Evolutionary conservation across 2,797 vertebrate genomes (phyloP).

Genomic region (Streptopelia turtur): DNA sequence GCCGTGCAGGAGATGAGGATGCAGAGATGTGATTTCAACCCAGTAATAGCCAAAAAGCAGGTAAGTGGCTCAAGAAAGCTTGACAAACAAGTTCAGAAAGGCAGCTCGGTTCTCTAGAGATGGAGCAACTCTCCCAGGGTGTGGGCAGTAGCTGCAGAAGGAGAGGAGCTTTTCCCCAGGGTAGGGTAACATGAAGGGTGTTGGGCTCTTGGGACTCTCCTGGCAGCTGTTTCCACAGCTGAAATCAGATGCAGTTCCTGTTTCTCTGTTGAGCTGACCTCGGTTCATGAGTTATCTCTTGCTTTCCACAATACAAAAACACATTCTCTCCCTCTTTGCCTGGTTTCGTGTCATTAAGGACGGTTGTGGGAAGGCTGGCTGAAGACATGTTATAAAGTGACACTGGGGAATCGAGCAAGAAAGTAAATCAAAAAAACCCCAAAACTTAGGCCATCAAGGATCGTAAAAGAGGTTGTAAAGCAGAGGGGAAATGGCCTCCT

Average conservation of each 20-base stretch:
- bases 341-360: conserved; percentile 24
- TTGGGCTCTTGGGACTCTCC: background rate
- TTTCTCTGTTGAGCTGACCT: background rate
- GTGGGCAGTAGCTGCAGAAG: background rate
- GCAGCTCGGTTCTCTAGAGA: background rate
- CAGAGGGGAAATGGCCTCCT: conserved; percentile 52
- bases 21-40: background rate
- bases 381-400: background rate
- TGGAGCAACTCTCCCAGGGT: background rate
- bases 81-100: background rate
- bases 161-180: background rate
- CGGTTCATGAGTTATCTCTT: background rate
- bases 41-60: background rate
- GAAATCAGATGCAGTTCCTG: background rate
- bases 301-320: background rate
- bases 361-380: background rate
- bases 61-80: background rate
- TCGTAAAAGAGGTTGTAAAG: conserved; percentile 41
- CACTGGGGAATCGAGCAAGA: background rate
- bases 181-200: background rate
- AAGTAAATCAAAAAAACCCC: conserved; percentile 17
- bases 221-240: background rate
- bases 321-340: background rate
- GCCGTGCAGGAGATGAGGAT: background rate
- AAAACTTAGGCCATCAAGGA: conserved; percentile 28